Evolutionary conservation across 2,888 invertebrate species (phyloP).

Genomic region (Drosophila mimica): DNA sequence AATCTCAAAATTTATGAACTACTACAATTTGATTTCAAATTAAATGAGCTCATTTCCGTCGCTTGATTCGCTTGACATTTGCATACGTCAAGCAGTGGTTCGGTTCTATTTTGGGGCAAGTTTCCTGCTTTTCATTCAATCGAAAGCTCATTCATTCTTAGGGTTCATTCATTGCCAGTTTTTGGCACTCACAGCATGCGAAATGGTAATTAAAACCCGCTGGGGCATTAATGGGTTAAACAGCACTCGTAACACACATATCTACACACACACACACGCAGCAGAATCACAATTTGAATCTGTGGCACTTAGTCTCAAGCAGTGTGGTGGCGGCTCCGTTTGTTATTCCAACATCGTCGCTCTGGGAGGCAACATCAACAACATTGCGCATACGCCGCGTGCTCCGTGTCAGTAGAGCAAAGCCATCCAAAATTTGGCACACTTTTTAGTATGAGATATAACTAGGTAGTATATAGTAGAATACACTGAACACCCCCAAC

Average conservation of each 20-base stretch:
- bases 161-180: slow-evolving; percentile 56
- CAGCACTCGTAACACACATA: slow-evolving; percentile 41
- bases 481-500: slow-evolving; percentile 54
- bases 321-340: slow-evolving; percentile 45
- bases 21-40: slow-evolving; percentile 57
- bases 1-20: slow-evolving; percentile 62
- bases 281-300: neutral
- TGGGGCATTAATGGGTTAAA: slow-evolving; percentile 76
- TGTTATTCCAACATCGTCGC: slow-evolving; percentile 56
- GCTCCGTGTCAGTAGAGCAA: slow-evolving; percentile 64
- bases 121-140: slow-evolving; percentile 67
- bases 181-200: slow-evolving; percentile 75
- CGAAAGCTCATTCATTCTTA: slow-evolving; percentile 42
- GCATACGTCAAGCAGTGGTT: slow-evolving; percentile 26
- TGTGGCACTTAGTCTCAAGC: slow-evolving; percentile 75
- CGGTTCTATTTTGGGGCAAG: slow-evolving; percentile 37
- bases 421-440: slow-evolving; percentile 66
- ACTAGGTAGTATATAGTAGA: slow-evolving; percentile 9
- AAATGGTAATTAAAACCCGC: slow-evolving; percentile 69
- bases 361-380: slow-evolving; percentile 75
- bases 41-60: slow-evolving; percentile 80
- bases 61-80: slow-evolving; percentile 60
- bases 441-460: slow-evolving; percentile 59
- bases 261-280: neutral
- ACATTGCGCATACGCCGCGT: slow-evolving; percentile 76